These are phyloP conservation scores for Calliopsis andreniformis DNA, from an alignment of 1,140 invertebrate genomes.

Conservation along the genomic window DNA sequence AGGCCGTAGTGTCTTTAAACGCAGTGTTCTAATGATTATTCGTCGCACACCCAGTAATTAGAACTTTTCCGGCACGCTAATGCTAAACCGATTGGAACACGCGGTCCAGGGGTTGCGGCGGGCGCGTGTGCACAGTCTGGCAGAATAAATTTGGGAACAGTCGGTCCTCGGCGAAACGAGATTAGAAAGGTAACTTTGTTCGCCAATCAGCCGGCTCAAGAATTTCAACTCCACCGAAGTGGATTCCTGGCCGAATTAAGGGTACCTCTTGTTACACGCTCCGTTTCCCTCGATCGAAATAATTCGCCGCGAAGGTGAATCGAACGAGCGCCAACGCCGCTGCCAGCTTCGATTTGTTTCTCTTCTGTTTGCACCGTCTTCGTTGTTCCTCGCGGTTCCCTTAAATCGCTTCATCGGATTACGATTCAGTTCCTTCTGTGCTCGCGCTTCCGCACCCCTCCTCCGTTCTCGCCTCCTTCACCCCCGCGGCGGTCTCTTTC, in stretches of 20 bases:
- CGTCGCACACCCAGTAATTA: slow-evolving; percentile 73
- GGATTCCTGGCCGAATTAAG: slow-evolving; percentile 59
- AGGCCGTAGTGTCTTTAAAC: no score
- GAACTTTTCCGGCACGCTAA: slow-evolving; percentile 73
- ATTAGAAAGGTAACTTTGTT: slow-evolving; percentile 78
- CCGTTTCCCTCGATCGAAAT: slow-evolving; percentile 55
- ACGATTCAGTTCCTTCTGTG: neutral
- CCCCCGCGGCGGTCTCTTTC: neutral
- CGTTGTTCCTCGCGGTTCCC: neutral
- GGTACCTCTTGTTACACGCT: slow-evolving; percentile 50
- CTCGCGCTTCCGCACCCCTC: no score
- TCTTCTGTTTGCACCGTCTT: slow-evolving; percentile 18
- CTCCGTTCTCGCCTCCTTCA: neutral
- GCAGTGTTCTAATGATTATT: slow-evolving; percentile 71
- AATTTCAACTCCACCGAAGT: slow-evolving; percentile 68
- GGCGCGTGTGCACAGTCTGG: slow-evolving; percentile 28
- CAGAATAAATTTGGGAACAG: slow-evolving; percentile 73
- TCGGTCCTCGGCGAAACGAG: slow-evolving; percentile 70
- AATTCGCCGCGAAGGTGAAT: slow-evolving; percentile 32
- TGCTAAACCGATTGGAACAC: slow-evolving; percentile 75
- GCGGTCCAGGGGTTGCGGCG: slow-evolving; percentile 55
- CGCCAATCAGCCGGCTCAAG: slow-evolving; percentile 75
- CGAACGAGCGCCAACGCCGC: neutral
- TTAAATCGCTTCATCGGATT: slow-evolving; percentile 16
- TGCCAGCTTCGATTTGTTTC: slow-evolving; percentile 26